Percentiles rank a stretch among this genome's conserved stretches.
These are phyloP conservation scores for Salvelinus fontinalis DNA, from an alignment of 2,113 vertebrate genomes.

Conservation along the genomic window DNA sequence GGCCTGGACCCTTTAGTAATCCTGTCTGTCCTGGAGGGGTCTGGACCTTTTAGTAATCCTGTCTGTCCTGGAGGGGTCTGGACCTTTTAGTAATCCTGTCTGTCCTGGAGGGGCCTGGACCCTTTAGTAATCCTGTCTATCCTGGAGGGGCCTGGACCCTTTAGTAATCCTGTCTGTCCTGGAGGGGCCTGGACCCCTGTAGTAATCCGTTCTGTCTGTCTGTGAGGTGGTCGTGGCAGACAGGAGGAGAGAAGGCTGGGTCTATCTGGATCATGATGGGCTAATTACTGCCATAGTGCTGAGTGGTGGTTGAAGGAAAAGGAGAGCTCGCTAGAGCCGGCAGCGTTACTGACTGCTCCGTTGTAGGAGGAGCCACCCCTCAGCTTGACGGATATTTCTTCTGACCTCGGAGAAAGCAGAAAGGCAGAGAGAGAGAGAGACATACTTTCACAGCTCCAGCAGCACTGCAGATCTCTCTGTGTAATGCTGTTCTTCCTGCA, in stretches of 20 bases:
- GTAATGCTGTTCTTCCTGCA: slow-evolving; percentile 26
- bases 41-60: neutral
- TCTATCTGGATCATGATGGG: slow-evolving; percentile 69
- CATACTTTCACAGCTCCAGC: slow-evolving; percentile 55
- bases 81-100: too few species aligned
- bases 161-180: neutral
- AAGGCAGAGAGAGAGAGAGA: too few species aligned
- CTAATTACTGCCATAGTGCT: slow-evolving; percentile 58
- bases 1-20: too few species aligned
- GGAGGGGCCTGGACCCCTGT: too few species aligned
- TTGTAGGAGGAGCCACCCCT: too few species aligned
- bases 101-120: too few species aligned
- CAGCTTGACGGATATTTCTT: neutral
- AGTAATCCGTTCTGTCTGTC: slow-evolving; percentile 15
- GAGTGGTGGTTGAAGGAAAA: neutral
- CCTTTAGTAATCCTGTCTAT: too few species aligned
- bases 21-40: slow-evolving; percentile 3
- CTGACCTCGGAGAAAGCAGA: slow-evolving; percentile 10
- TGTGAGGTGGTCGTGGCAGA: too few species aligned
- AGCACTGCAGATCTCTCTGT: slow-evolving; percentile 54
- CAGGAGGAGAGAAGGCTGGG: slow-evolving; percentile 49
- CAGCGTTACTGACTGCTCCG: neutral
- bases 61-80: too few species aligned
- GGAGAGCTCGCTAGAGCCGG: neutral
- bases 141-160: too few species aligned